Conservation (phyloP, 2,113 vertebrate species). For the Pygoscelis antarcticus region DNA sequence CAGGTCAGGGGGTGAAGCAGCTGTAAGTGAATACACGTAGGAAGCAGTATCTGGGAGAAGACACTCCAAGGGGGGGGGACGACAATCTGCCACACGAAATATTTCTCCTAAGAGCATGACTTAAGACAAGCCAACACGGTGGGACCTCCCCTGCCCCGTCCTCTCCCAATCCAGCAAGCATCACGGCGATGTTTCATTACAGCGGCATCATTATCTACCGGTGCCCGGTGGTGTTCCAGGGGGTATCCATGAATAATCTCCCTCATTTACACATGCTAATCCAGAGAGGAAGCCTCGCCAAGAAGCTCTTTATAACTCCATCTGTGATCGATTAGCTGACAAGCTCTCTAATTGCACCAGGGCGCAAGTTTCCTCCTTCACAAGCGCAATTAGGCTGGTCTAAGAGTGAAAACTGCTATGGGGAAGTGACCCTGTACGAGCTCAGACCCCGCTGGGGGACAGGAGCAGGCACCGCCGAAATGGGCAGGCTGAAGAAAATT, state of each 20-base stretch:
- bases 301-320: neutral
- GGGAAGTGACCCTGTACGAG: neutral
- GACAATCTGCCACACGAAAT: neutral
- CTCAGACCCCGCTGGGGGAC: neutral
- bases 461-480: neutral
- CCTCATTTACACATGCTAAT: neutral
- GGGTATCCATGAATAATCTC: neutral
- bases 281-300: neutral
- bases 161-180: neutral
- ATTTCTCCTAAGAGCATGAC: neutral
- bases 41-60: neutral
- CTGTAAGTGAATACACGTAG: rapidly evolving
- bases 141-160: neutral
- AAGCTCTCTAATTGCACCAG: neutral
- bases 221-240: neutral
- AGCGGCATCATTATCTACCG: rapidly evolving
- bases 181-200: rapidly evolving
- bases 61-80: no score
- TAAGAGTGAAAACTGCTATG: neutral
- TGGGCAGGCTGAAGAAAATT: neutral
- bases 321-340: neutral
- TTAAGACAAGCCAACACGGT: neutral
- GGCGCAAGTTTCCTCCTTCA: neutral
- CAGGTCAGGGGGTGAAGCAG: no score
- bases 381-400: neutral